Conservation (phyloP, 1,140 invertebrate genomes). For the Drosophila littoralis region DNA sequence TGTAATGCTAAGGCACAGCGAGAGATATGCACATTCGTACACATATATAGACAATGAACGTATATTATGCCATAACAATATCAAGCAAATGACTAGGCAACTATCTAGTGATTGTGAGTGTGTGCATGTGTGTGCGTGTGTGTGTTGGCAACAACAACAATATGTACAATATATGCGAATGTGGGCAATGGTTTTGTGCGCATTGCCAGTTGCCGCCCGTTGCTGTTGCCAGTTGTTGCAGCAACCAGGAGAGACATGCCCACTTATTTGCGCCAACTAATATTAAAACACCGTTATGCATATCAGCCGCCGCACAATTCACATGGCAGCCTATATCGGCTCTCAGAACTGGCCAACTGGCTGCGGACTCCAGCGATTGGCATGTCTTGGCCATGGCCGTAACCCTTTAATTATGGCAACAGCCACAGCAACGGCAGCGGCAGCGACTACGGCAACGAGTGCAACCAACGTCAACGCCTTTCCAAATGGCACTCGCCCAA, state of each 20-base stretch:
- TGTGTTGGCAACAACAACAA: background rate
- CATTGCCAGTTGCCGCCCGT: conserved; percentile 20
- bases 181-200: conserved; percentile 11
- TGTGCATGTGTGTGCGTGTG: background rate
- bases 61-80: conserved; percentile 76
- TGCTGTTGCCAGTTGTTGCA: conserved; percentile 7
- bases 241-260: conserved; percentile 59
- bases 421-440: conserved; percentile 18
- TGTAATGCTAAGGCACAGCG: conserved; percentile 16
- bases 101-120: background rate
- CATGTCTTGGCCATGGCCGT: conserved; percentile 70
- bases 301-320: conserved; percentile 65
- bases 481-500: conserved; percentile 71
- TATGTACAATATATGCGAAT: conserved; percentile 8
- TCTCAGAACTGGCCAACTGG: conserved; percentile 30
- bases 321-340: conserved; percentile 50
- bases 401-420: conserved; percentile 79
- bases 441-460: conserved; percentile 43
- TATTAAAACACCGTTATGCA: conserved; percentile 81
- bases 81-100: conserved; percentile 57
- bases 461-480: conserved; percentile 71
- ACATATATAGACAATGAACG: conserved; percentile 5
- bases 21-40: background rate
- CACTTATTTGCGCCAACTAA: conserved; percentile 78
- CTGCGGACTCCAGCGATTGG: conserved; percentile 50